Evolutionary conservation across 2,113 vertebrate species (phyloP), one percentile per base, ranked within the genome.

Genomic region (Anseranas semipalmata): DNA sequence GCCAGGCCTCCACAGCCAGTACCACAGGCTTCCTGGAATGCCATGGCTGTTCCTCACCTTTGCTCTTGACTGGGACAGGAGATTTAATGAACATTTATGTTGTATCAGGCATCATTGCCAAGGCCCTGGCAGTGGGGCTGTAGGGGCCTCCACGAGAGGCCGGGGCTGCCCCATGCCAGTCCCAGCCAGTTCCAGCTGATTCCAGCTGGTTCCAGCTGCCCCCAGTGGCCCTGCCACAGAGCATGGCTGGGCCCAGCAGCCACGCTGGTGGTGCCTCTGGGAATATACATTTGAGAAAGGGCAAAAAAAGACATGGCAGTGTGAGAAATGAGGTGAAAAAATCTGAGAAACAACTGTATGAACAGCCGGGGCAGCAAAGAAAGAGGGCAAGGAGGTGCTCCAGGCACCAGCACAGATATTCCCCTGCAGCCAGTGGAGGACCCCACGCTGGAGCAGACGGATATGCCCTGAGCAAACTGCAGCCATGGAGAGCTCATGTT

Each of bases 101-200:
- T 41, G 27, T 15, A 60, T 11, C 1, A 4, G 71, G 12, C 32
- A 28, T 37, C 37, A 16, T n/a, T 1, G 1, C 27, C 33, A 14
- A 7, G 20, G 13, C 15, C 7, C 19, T 59, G 24, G 35, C 15
- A 6, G 10, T 10, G 30, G 3, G 1, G 13, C 20, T 59, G 22
- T 41, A 17, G n/a, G 9, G 37, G 46, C 15, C 5, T 0, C 62
- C 35, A n/a, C 32, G 21, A 56, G 35, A 15, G 12, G 16, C 5
- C 41, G 1, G 53, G n/a, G 33, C 39, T 59, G 43, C 27, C 30
- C 37, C 8, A 3, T 32, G 35, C 27, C 9, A 18, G 24, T 7
- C 19, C 39, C 22, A 46, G 52, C 8, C 2, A 2, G 53, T 22
- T 46, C 66, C 43, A 73, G 33, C 12, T 0, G 0, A n/a, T 8